Base-by-base conservation (phyloP, 1,140 invertebrate genomes). In the Venturia canescens region DNA sequence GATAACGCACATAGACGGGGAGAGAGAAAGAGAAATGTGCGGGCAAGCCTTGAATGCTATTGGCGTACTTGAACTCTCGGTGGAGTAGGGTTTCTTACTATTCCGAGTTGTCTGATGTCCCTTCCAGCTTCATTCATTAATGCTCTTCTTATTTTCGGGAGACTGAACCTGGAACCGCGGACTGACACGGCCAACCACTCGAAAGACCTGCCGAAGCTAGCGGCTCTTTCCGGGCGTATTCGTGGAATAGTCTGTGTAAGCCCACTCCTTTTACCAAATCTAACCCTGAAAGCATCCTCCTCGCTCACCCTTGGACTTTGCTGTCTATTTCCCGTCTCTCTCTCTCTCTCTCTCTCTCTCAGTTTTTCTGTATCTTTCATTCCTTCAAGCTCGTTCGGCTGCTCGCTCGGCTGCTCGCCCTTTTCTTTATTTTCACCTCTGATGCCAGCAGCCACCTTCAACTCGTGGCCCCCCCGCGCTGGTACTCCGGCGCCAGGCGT, bases 61-160 rank as follows among this genome's bases (percentile, higher is more conserved):
- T 72, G 50, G 29, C 15, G 26, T 57, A n/a, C 70, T 72, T 34
- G 31, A 74, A 70, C 44, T 13, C 15, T 27, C 57, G 29, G 50
- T 60, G 44, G 11, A 71, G 50, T 57, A 71, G 38, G 38, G n/a
- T 60, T 57, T 27, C 66, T 79, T 80, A 71, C 71, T 63, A 60
- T 67, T 48, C 60, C 26, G 21, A 18, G 15, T 7, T 80, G 38
- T 74, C 79, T 48, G 66, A 69, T 69, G 79, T 74, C 75, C 57
- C 34, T 44, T 66, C 57, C 57, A 63, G 77, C 76, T 85, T 87
- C 86, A 87, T 87, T 87, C 86, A 87, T 87, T 87, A 87, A 83
- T 82, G 80, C 84, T 86, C 78, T 82, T 87, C 86, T 87, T 87
- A 87, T 87, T 87, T 87, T 86, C 76, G 84, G 80, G 81, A 84